Evolutionary conservation across 2,797 vertebrate genomes (phyloP), one percentile per base, ranked within the genome.

Genomic region (Tapirus indicus): DNA sequence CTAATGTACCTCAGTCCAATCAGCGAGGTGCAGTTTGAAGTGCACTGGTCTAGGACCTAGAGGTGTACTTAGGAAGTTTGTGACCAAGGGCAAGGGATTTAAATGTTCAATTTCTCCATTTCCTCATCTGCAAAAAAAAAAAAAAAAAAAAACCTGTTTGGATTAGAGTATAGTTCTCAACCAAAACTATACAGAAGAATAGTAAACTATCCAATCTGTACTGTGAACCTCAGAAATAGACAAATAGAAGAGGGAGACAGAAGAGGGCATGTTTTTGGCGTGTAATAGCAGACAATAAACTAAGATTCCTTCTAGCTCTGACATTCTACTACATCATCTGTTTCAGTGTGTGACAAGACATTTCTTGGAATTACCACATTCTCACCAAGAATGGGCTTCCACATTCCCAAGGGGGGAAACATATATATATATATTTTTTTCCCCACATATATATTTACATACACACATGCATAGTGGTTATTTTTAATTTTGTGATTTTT

Each of bases 401-500:
- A 66, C 21, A 87, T 62, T 82, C n/a, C 74, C 27, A 27, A 49
- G 14, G 49, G 20, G 17, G 29, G 29, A 8, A 66, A 14, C 2
- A 68, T n/a, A 68, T 38, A 7, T 38, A 38, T 25, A 20, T 13
- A 21, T 23, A 32, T 49, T 3, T 54, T 10, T 44, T 62, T n/a
- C n/a, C 27, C 29, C 54, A 83, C 58, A 58, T 16, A 52, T 17
- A 54, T 44, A 49, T 47, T 72, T 60, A 60, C 2, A 71, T 4
- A 83, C 7, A 72, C 10, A 64, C 16, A 20, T 56, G 44, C 25
- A 77, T 25, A 9, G 14, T 44, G 20, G 18, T 47, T 90, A 16
- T 74, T 93, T 78, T 96, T 80, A 47, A 95, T 49, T 69, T 82
- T 32, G 21, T 38, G 21, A 68, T 44, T 71, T 90, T 80, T 80